Percentiles rank a stretch among this genome's conserved stretches.
Evolutionary conservation across 1,140 invertebrate genomes (phyloP).

Genomic region (Planococcus citri): DNA sequence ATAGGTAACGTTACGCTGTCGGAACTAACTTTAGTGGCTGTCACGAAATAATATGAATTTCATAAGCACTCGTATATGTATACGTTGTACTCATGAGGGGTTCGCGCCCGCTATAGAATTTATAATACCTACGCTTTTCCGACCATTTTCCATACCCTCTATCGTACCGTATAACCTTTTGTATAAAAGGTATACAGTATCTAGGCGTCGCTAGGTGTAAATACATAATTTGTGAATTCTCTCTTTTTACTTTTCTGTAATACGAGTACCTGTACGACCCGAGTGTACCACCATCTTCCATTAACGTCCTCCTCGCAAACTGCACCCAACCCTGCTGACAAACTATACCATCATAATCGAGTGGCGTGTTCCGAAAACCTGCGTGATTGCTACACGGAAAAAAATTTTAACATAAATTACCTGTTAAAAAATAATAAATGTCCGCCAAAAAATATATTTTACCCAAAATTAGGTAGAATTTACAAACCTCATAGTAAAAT

Average conservation of each 20-base stretch:
- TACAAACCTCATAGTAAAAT: too few species aligned
- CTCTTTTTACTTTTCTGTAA: neutral
- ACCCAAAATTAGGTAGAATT: too few species aligned
- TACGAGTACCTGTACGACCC: too few species aligned
- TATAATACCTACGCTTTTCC: slow-evolving; percentile 1
- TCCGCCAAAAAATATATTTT: too few species aligned
- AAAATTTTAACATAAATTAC: too few species aligned
- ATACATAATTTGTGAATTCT: neutral
- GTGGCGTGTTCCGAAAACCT: neutral
- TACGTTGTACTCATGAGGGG: neutral
- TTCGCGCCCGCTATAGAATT: neutral
- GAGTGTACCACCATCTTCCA: too few species aligned
- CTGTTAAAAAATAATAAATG: too few species aligned
- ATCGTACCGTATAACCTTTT: neutral
- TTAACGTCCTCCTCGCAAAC: too few species aligned
- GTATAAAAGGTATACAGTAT: neutral
- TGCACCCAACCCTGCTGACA: neutral
- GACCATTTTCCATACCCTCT: neutral
- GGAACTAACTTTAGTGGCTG: neutral
- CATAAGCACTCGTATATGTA: neutral
- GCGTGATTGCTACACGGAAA: neutral
- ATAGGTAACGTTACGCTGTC: neutral
- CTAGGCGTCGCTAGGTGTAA: neutral
- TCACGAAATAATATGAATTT: slow-evolving; percentile 4
- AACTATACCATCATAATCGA: neutral